Base-by-base conservation (phyloP, 2,113 vertebrate genomes). In the Penelope pileata region DNA sequence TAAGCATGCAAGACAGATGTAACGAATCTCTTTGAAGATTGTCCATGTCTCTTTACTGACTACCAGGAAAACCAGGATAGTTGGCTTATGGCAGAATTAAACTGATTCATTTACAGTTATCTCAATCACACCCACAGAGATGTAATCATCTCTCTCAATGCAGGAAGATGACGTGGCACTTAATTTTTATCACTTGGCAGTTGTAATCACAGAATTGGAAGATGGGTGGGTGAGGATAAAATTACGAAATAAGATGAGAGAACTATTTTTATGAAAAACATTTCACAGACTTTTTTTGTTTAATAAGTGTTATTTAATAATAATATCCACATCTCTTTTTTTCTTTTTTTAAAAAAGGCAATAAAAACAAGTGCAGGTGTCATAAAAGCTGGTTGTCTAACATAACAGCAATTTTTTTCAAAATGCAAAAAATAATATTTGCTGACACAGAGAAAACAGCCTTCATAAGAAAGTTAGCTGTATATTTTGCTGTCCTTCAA, bases 391-490 rank as follows among this genome's bases (percentile, higher is more conserved):
- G 26, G 38, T 48, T 51, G 64, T 21, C 5, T 54, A 81, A 53
- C 6, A 62, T 75, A 63, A n/a, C 19, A 63, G 1, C 12, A 56
- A 56, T 13, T 50, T 77, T 90, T 88, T 92, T 67, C 29, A 68
- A 54, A 89, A 56, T 16, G 72, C 34, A 58, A 9, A 81, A 81
- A 77, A n/a, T 3, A 24, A 18, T 53, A 70, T 14, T 11, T 82
- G 47, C 12, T 27, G 3, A 32, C 16, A 34, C 12, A 64, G 77
- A 93, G 36, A 66, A 18, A 83, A 16, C 27, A 68, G 42, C 3
- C 10, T 3, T 18, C n/a, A 6, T 38, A 45, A 73, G 14, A 6
- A 67, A 6, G 1, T 2, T 12, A 32, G 27, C 26, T 34, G 0
- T 42, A 42, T 66, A 70, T 47, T 23, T 32, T 68, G 13, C 51